Conservation (phyloP, 2,797 vertebrate genomes). For the Tinamus major region DNA sequence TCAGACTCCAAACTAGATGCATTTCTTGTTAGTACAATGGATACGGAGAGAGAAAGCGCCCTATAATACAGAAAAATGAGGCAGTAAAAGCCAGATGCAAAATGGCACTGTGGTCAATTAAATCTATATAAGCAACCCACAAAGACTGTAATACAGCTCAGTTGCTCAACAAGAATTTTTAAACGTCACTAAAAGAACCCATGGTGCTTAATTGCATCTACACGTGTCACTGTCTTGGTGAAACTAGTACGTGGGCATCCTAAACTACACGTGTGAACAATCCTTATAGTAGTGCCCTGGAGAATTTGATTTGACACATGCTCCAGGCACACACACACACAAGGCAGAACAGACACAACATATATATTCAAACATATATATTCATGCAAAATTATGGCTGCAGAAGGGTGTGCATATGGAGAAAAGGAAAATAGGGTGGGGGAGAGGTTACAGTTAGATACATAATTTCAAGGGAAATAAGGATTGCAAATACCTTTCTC, state of each 20-base stretch:
- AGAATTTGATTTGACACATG: fast-evolving
- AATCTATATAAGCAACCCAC: not conserved
- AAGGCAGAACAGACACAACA: not conserved
- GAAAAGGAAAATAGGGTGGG: fast-evolving
- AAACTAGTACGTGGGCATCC: not conserved
- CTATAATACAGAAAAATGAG: not conserved
- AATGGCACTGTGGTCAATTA: not conserved
- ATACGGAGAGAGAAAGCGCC: not conserved
- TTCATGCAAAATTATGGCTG: not conserved
- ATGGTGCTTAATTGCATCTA: not conserved
- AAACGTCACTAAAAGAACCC: not conserved
- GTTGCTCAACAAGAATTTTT: not conserved
- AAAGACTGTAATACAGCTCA: not conserved
- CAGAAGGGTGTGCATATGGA: not conserved
- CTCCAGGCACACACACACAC: fast-evolving
- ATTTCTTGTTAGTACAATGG: not conserved
- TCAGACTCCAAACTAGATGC: not conserved
- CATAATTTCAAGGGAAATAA: not conserved
- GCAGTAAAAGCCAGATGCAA: not conserved
- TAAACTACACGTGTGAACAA: fast-evolving
- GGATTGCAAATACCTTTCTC: not conserved
- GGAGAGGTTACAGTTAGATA: not conserved
- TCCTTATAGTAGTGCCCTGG: fast-evolving
- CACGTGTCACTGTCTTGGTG: not conserved
- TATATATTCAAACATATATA: too few species aligned